Conservation (phyloP, 2,888 invertebrate genomes). For the Tipula unca region DNA sequence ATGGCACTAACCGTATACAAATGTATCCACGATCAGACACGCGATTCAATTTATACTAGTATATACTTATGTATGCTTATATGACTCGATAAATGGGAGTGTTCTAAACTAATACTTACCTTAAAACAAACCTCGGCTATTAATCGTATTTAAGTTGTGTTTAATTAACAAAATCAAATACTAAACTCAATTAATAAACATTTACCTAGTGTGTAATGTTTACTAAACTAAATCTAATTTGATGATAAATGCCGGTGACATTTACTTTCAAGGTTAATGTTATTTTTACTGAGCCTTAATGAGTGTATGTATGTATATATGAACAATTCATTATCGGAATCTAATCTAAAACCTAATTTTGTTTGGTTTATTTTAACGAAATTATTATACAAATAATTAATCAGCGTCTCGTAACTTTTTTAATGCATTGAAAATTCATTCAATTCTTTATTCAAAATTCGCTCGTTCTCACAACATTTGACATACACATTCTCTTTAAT, state of each 20-base stretch:
- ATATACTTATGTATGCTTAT: background rate
- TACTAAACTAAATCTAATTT: background rate
- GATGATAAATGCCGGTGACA: background rate
- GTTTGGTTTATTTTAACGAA: too few relatives aligned
- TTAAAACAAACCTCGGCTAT: background rate
- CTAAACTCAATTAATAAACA: background rate
- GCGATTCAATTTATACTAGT: background rate
- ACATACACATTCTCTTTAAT: too few relatives aligned
- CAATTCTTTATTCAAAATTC: too few relatives aligned
- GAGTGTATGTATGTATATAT: background rate
- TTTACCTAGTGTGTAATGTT: background rate
- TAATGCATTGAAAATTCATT: too few relatives aligned
- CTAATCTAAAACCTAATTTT: background rate
- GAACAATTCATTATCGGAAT: background rate
- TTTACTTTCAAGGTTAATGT: background rate
- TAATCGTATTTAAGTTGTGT: background rate
- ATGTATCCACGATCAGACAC: background rate
- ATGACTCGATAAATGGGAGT: background rate
- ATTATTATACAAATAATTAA: too few relatives aligned
- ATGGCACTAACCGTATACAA: background rate
- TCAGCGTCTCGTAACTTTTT: too few relatives aligned
- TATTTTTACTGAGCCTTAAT: background rate
- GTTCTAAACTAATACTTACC: background rate
- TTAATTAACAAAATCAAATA: background rate
- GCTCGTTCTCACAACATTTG: too few relatives aligned